Base-by-base conservation (phyloP, 2,113 vertebrate species). In the Atlantisia rogersi region DNA sequence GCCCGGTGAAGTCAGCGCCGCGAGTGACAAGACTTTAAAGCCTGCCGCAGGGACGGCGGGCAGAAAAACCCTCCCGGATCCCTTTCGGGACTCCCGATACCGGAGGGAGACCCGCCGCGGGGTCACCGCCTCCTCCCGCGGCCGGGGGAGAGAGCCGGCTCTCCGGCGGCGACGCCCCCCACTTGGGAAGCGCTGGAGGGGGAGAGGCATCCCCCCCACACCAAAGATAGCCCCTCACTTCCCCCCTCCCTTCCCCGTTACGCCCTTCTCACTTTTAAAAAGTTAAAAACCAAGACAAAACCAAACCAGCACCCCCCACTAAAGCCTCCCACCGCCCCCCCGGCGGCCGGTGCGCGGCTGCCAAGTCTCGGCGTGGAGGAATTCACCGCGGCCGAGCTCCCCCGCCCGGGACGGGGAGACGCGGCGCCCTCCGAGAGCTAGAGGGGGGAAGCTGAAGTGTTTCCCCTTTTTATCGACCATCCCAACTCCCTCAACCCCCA, bases 281-380 rank as follows among this genome's bases (percentile, higher is more conserved):
- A 94, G 90, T 71, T 94, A 25, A 20, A 26, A 65, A 81, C 42
- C 69, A 39, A 53, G 55, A 16, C 44, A 39, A 62, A 69, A 68
- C 3, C 17, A 25, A 67, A 50, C 35, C 11, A 21, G 59, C 44
- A 40, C 17, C 19, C 29, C 6, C 35, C 35, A 26, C 56, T 28
- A 13, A 15, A n/a, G 44, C 15, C 70, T 44, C 22, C 28, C 24
- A 28, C 31, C 35, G 12, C 16, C 37, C 29, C 31, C 12, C n/a
- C n/a, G 37, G 50, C 25, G 91, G 65, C 69, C 81, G 75, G 52
- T 40, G 44, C 32, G 42, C 32, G 20, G 32, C 60, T 64, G 81
- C 83, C 86, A 87, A 80, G 50, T 86, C 39, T 68, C 90, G 64
- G 79, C 17, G 62, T 21, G 71, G n/a, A 93, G 76, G 86, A 92